Evolutionary conservation across 2,888 invertebrate genomes (phyloP), one percentile per base, ranked within the genome.

Genomic region (Cartodere bifasciata): DNA sequence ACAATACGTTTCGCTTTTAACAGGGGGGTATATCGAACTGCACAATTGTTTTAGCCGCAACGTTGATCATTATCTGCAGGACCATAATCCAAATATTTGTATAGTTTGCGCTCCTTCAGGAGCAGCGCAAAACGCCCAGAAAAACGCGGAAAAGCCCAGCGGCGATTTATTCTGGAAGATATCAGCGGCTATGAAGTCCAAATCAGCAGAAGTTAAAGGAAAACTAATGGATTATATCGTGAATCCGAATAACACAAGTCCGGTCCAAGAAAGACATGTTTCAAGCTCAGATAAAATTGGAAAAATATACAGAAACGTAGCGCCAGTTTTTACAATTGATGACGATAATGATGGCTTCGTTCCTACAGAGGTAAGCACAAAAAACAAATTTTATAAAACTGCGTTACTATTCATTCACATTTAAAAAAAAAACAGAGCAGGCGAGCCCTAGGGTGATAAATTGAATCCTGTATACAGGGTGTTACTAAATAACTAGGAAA

Each of bases 241-340:
- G 0, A 92, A 91, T 67, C 85, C 88, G 2, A 75, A 74, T 29
- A 62, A 54, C 41, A n/a, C n/a, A n/a, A 62, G 57, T 22, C 60
- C 65, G 16, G 66, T 66, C 38, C 68, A 68, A 21, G 83, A 84
- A 50, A 71, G 80, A 49, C 87, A 88, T 54, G 90, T 92, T 3
- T 87, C 83, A 31, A 81, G 82, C 42, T 72, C 67, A 34, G 87
- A 90, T 50, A 76, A 77, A 53, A 76, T 82, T 46, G 83, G 85
- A n/a, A 88, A 81, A 58, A 71, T 85, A 23, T 90, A 91, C 56
- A 72, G 90, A 44, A 87, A 87, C 62, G 81, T 86, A 32, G 83
- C 85, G 1, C 87, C 90, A 4, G 88, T 94, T 5, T 95, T 95
- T 49, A 90, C 86, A 65, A 97, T 97, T 42, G 97, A 97, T 56